Base-by-base conservation (phyloP, 2,113 vertebrate genomes). In the Acrocephalus kingi region DNA sequence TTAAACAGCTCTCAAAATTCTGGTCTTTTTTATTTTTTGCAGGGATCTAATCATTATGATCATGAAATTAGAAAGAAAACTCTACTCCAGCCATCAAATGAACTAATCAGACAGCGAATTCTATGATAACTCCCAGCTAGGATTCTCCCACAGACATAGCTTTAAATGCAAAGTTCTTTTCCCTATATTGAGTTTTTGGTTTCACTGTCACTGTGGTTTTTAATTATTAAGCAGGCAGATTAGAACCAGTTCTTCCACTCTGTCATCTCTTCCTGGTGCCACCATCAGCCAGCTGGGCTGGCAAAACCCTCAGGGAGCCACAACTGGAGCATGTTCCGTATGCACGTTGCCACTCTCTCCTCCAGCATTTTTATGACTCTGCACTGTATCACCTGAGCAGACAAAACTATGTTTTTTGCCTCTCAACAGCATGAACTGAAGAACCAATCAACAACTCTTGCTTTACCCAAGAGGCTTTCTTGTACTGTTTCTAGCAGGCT, bases 191-290 rank as follows among this genome's bases (percentile, higher is more conserved):
- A 86, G 33, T 25, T 89, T 88, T 88, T 80, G 35, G 3, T 89
- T 86, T 88, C 48, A 93, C 43, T 86, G 59, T 67, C 7, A 1
- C 59, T 88, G 79, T 88, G 94, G 46, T 33, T 94, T 91, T 80
- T 77, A 63, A 66, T 94, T 84, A 90, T 74, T 88, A 84, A 80
- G 73, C 51, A 52, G 61, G 64, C 58, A 90, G 86, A 81, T 84
- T 81, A 63, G 61, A 90, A 82, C 79, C 49, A 84, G 93, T 84
- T 95, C 35, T 84, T 93, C 90, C 49, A 86, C 88, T 78, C 62
- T 46, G 37, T 81, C 75, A 86, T 56, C 43, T 72, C 58, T 25
- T 88, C 64, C 56, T 2, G 62, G 68, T 55, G 56, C 27, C 75
- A 79, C 30, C 41, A 69, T 23, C 54, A 73, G 67, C 59, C 49